Percentiles rank a stretch among this genome's conserved stretches.
Evolutionary conservation across 30 jellyfish, hydroid and myxozoan species (phyloP).

Genomic region (Rhopilema esculentum): DNA sequence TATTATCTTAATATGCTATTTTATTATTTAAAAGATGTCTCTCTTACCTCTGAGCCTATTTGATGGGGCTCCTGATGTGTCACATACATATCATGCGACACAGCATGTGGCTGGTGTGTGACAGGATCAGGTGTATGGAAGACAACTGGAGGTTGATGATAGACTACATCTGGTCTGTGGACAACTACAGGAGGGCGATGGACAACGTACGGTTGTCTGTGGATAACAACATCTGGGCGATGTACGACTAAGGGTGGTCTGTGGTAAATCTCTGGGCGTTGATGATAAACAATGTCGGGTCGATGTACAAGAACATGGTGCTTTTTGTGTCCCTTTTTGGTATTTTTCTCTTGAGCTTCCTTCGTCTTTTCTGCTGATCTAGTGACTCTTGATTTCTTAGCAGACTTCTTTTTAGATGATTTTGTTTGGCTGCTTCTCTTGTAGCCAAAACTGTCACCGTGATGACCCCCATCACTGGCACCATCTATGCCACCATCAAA

Average conservation of each 20-base stretch:
- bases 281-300: conserved; percentile 84
- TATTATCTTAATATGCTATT: no score
- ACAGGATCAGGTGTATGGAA: conserved; percentile 89
- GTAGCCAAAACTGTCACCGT: conserved; percentile 23
- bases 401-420: conserved; percentile 15
- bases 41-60: conserved; percentile 69
- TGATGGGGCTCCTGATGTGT: conserved; percentile 79
- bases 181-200: conserved; percentile 91
- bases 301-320: conserved; percentile 78
- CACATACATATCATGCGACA: conserved; percentile 89
- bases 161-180: conserved; percentile 75
- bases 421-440: conserved; percentile 37
- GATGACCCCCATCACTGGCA: conserved; percentile 15
- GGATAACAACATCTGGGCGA: conserved; percentile 84
- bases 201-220: conserved; percentile 76
- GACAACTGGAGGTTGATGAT: conserved; percentile 90
- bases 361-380: conserved; percentile 42
- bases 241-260: conserved; percentile 79
- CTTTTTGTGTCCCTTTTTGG: conserved; percentile 56
- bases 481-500: conserved; percentile 11
- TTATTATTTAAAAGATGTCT: no score
- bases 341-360: conserved; percentile 9
- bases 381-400: conserved; percentile 51
- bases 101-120: conserved; percentile 78
- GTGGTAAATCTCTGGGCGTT: conserved; percentile 82